A percentile compares a stretch with the other conserved stretches of the same genome.
phyloP scores from a whole-genome alignment of 2,888 invertebrate species.

The Cyrtodaria siliqua region DNA sequence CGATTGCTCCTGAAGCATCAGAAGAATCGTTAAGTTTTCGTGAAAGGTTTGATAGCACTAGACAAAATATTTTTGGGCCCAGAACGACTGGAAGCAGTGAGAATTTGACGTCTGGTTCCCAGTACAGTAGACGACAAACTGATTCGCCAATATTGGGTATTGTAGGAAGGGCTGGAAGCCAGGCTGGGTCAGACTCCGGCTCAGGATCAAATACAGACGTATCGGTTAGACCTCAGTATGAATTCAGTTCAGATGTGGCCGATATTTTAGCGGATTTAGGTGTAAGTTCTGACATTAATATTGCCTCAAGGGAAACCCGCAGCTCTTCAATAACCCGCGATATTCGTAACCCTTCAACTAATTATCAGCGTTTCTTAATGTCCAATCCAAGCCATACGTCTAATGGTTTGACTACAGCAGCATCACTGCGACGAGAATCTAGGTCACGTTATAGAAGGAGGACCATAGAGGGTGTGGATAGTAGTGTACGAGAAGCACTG shows the following conservation, averaged over 20 bases:
- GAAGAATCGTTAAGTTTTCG: slow-evolving; percentile 34
- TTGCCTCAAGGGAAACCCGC: slow-evolving; percentile 24
- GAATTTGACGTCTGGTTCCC: slow-evolving; percentile 19
- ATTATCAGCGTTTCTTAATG: slow-evolving; percentile 24
- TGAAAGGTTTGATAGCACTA: slow-evolving; percentile 41
- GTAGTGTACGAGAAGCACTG: slow-evolving; percentile 39
- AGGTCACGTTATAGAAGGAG: slow-evolving; percentile 42
- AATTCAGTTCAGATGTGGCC: slow-evolving; percentile 17
- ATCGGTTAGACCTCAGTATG: slow-evolving; percentile 2
- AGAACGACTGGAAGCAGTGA: slow-evolving; percentile 38
- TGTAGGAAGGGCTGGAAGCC: slow-evolving; percentile 4
- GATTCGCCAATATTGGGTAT: slow-evolving; percentile 28
- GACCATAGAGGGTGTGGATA: slow-evolving; percentile 56
- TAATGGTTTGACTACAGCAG: background rate
- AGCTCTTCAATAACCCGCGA: slow-evolving; percentile 37
- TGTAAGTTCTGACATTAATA: slow-evolving; percentile 23
- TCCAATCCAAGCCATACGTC: slow-evolving; percentile 16
- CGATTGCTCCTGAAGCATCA: background rate
- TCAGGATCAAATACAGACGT: slow-evolving; percentile 30
- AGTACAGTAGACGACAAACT: slow-evolving; percentile 21
- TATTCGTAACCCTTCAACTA: slow-evolving; percentile 25
- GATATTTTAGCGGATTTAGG: slow-evolving; percentile 23
- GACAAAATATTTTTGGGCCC: slow-evolving; percentile 46
- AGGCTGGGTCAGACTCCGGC: slow-evolving; percentile 47
- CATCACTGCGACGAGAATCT: slow-evolving; percentile 18